phyloP scores from a whole-genome alignment of 2,797 vertebrate genomes.

The Mormyrus proboscirostris region DNA sequence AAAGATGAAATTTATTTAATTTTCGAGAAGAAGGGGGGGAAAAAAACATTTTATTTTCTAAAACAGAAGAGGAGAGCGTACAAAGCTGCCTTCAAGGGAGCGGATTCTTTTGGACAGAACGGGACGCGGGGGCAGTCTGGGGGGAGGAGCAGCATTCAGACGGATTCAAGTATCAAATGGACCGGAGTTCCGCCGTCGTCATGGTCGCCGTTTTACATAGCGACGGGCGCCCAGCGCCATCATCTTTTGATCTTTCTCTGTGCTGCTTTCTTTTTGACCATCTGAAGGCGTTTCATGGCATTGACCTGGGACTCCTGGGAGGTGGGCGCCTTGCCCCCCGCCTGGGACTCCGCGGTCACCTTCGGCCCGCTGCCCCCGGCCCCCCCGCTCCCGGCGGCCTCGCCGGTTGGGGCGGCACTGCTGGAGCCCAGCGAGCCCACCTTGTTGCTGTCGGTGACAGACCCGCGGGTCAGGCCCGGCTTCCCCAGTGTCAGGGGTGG shows the following conservation, averaged over 20 bases:
- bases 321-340: constrained; percentile 77
- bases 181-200: not conserved
- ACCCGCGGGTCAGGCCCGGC: constrained; percentile 77
- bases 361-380: constrained; percentile 60
- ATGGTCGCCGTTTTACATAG: constrained; percentile 11
- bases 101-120: constrained; percentile 36
- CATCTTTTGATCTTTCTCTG: constrained; percentile 96
- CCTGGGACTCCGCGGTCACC: constrained; percentile 41
- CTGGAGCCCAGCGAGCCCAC: constrained; percentile 62
- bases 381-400: constrained; percentile 49
- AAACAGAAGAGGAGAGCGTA: constrained; percentile 13
- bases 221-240: not conserved
- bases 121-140: constrained; percentile 38
- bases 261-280: constrained; percentile 97
- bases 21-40: not conserved
- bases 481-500: constrained; percentile 87
- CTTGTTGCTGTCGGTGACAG: constrained; percentile 82
- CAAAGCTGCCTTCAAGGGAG: constrained; percentile 43
- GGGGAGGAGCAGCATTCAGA: constrained; percentile 33
- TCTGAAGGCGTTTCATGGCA: constrained; percentile 90
- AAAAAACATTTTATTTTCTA: constrained; percentile 8
- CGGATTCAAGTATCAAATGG: constrained; percentile 53
- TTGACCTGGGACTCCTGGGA: constrained; percentile 94
- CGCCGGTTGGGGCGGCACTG: constrained; percentile 29
- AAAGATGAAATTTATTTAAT: constrained; percentile 41